These are phyloP conservation scores for Ophioninae sp. DNA, from an alignment of 2,888 invertebrate species.

Conservation along the genomic window DNA sequence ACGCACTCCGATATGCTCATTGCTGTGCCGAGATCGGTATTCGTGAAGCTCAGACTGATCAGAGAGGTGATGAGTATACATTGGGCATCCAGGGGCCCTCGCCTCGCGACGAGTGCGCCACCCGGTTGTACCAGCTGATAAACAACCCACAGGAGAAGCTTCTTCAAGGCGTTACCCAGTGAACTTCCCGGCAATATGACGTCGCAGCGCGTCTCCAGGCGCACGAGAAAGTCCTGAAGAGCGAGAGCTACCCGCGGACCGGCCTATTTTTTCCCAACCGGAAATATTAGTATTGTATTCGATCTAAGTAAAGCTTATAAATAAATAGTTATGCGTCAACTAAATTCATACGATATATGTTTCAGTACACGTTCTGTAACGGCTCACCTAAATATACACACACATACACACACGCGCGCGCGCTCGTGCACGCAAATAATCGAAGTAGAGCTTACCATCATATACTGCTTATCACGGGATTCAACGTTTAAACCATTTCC, in stretches of 20 bases:
- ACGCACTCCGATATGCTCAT: conserved; percentile 89
- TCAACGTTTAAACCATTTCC: conserved; percentile 84
- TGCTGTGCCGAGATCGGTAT: conserved; percentile 87
- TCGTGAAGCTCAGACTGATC: conserved; percentile 85
- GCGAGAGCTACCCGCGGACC: conserved; percentile 90
- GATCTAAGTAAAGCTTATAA: not conserved
- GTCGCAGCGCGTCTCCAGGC: conserved; percentile 86
- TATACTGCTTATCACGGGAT: conserved; percentile 82
- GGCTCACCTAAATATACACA: too few relatives aligned
- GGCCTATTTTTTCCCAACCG: conserved; percentile 82
- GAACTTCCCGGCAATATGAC: conserved; percentile 83
- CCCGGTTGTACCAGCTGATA: conserved; percentile 88
- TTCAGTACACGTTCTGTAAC: too few relatives aligned
- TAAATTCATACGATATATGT: not conserved
- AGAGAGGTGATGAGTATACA: conserved; percentile 87
- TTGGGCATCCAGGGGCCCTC: conserved; percentile 89
- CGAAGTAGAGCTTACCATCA: conserved; percentile 79
- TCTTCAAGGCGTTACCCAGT: conserved; percentile 84
- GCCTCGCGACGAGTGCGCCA: conserved; percentile 85
- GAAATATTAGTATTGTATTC: conserved; percentile 21
- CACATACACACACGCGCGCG: too few relatives aligned
- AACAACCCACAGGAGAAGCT: conserved; percentile 87
- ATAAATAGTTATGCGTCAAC: not conserved
- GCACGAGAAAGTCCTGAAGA: conserved; percentile 87
- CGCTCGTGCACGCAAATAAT: too few relatives aligned